Evolutionary conservation across 2,113 vertebrate genomes (phyloP).

Genomic region (Cettia cetti): DNA sequence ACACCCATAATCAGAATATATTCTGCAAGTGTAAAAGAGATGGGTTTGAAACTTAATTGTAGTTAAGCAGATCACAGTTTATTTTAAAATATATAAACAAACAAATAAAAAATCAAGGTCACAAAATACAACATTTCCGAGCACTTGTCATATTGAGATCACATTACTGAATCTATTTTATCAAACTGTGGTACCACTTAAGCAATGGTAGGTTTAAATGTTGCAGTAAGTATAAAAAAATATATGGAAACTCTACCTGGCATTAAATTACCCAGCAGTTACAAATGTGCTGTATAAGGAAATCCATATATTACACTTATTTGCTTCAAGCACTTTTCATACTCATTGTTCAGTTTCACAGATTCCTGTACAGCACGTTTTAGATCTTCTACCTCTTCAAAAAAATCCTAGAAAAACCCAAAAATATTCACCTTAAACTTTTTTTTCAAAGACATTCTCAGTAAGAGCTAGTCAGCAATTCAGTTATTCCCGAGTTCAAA

Average conservation of each 20-base stretch:
- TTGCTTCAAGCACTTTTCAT: slow-evolving; percentile 66
- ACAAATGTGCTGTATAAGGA: slow-evolving; percentile 4
- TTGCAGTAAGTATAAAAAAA: neutral
- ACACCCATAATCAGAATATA: neutral
- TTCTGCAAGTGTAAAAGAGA: neutral
- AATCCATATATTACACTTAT: slow-evolving; percentile 53
- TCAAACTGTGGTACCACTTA: neutral
- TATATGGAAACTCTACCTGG: neutral
- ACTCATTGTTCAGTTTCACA: slow-evolving; percentile 61
- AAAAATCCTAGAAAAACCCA: slow-evolving; percentile 63
- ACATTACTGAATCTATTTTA: neutral
- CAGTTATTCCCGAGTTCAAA: neutral
- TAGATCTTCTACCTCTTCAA: slow-evolving; percentile 71
- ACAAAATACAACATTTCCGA: neutral
- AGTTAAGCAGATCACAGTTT: neutral
- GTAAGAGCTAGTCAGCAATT: neutral
- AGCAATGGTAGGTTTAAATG: neutral
- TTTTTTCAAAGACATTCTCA: neutral
- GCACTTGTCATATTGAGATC: neutral
- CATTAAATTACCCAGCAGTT: neutral
- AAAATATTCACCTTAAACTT: neutral
- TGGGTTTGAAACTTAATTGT: neutral
- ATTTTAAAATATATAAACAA: neutral
- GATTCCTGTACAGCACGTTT: slow-evolving; percentile 64
- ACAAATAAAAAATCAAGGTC: neutral